phyloP scores from a whole-genome alignment of 2,113 vertebrate genomes.

The Gnathonemus echidnorhynchus region DNA sequence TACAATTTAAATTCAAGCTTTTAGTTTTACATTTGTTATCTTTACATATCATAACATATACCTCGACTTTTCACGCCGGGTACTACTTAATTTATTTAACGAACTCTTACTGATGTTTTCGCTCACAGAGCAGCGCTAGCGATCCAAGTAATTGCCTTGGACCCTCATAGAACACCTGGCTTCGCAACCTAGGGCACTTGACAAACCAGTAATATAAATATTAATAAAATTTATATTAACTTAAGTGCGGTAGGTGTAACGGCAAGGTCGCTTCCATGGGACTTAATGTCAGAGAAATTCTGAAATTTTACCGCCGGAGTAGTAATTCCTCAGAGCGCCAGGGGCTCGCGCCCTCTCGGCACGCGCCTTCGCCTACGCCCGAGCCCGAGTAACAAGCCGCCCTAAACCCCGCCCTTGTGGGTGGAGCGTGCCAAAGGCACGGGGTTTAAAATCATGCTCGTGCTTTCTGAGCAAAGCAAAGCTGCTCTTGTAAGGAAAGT shows the following conservation, averaged over 20 bases:
- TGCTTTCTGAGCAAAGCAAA: background rate
- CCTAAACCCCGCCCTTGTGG: background rate
- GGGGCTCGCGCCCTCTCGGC: background rate
- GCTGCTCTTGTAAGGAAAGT: background rate
- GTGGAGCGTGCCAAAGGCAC: constrained; percentile 34
- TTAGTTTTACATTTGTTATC: background rate
- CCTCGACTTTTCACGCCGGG: background rate
- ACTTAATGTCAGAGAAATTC: background rate
- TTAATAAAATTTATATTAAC: background rate
- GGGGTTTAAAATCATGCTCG: background rate
- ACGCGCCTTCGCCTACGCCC: background rate
- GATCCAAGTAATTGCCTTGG: background rate
- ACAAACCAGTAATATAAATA: background rate
- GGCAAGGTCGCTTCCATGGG: background rate
- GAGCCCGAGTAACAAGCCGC: background rate
- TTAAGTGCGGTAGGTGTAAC: background rate
- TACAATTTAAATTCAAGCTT: background rate
- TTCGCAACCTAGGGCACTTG: background rate
- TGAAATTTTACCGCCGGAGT: background rate
- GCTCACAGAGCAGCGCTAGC: background rate
- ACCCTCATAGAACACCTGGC: background rate
- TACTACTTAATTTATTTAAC: background rate
- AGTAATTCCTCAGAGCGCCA: background rate
- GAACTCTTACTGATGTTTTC: background rate
- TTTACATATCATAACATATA: background rate